Conservation (phyloP, 2,888 invertebrate species). For the Cylloceria caligata region DNA sequence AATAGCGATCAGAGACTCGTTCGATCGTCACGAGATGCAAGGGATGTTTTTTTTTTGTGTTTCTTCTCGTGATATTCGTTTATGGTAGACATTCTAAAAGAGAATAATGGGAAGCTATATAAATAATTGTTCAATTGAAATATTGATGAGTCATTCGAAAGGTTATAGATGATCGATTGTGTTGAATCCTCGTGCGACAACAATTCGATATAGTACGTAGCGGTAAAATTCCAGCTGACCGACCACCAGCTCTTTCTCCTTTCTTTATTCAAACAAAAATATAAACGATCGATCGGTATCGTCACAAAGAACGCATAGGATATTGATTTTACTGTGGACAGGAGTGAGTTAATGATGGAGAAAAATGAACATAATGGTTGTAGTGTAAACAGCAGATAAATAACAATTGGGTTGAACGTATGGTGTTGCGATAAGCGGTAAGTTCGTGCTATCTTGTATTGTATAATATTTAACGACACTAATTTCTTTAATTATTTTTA, state of each 20-base stretch:
- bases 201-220: conserved; percentile 24
- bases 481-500: too few species aligned
- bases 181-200: conserved; percentile 27
- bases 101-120: neutral
- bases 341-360: neutral
- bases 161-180: conserved; percentile 29
- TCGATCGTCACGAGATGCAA: neutral
- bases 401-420: conserved; percentile 12
- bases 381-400: conserved; percentile 9
- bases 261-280: conserved; percentile 50
- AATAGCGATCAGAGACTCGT: neutral
- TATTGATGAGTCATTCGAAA: conserved; percentile 42
- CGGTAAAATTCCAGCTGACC: conserved; percentile 50
- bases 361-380: conserved; percentile 9
- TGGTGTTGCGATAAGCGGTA: conserved; percentile 11
- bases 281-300: conserved; percentile 57
- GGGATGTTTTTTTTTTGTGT: neutral
- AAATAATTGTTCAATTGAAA: conserved; percentile 2
- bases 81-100: neutral
- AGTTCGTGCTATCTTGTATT: neutral
- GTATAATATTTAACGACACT: neutral
- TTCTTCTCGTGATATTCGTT: too few species aligned
- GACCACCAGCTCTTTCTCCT: conserved; percentile 12
- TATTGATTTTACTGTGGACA: conserved; percentile 52
- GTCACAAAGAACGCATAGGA: conserved; percentile 39